These are phyloP conservation scores for Lepidostoma basale DNA, from an alignment of 1,140 invertebrate species.

Conservation along the genomic window DNA sequence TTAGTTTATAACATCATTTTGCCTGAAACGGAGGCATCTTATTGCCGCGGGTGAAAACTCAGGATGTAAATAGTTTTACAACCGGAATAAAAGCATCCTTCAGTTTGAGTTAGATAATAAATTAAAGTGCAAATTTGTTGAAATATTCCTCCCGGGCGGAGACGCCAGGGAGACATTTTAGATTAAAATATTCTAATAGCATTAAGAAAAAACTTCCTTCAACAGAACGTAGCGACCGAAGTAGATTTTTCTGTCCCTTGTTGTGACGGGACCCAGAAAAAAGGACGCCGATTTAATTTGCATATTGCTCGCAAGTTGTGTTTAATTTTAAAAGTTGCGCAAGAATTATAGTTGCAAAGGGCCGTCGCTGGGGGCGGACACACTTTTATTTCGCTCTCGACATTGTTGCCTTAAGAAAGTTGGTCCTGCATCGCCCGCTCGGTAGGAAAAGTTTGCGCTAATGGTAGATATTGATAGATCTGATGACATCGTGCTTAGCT, in stretches of 20 bases:
- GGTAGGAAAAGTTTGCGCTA: not conserved
- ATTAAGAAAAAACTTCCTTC: slow-evolving; percentile 38
- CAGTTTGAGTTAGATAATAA: slow-evolving; percentile 13
- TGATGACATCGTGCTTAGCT: not conserved
- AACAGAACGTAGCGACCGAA: slow-evolving; percentile 22
- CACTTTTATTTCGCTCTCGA: slow-evolving; percentile 41
- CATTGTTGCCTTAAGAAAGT: slow-evolving; percentile 38
- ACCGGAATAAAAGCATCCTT: slow-evolving; percentile 7
- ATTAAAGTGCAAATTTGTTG: slow-evolving; percentile 34
- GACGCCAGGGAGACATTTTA: slow-evolving; percentile 17
- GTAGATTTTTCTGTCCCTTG: slow-evolving; percentile 39
- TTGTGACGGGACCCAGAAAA: slow-evolving; percentile 39
- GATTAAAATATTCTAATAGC: slow-evolving; percentile 45
- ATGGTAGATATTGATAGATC: slow-evolving; percentile 14
- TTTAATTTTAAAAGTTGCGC: slow-evolving; percentile 45
- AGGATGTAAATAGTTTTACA: slow-evolving; percentile 7
- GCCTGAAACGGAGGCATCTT: not conserved
- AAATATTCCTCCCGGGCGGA: slow-evolving; percentile 4
- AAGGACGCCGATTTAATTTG: slow-evolving; percentile 43
- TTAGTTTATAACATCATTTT: not conserved
- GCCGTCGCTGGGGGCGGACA: slow-evolving; percentile 24
- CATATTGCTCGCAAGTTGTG: slow-evolving; percentile 46
- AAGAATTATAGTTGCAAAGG: slow-evolving; percentile 45
- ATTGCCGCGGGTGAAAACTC: slow-evolving; percentile 3
- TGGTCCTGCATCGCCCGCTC: slow-evolving; percentile 12